Conservation (phyloP, 2,113 vertebrate species). For the Indicator maculatus region DNA sequence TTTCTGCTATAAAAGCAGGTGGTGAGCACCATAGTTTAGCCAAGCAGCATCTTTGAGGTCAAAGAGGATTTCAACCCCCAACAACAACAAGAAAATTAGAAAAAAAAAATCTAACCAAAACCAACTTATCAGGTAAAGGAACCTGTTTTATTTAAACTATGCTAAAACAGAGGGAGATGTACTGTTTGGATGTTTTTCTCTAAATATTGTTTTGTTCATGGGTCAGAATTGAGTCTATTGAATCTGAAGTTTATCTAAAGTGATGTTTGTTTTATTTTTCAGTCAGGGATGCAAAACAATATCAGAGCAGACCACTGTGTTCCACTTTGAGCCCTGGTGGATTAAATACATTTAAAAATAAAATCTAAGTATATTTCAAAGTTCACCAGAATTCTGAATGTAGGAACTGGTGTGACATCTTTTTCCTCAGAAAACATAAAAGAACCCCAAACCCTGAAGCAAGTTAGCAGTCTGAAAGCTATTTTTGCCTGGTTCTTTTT, state of each 20-base stretch:
- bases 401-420: not conserved
- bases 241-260: not conserved
- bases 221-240: not conserved
- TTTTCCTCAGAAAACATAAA: not conserved
- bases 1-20: not conserved
- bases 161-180: not conserved
- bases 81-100: not conserved
- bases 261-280: constrained; percentile 32
- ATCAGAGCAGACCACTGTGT: not conserved
- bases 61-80: not conserved
- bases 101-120: not conserved
- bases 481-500: constrained; percentile 17
- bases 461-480: not conserved
- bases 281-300: constrained; percentile 8
- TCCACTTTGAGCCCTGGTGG: not conserved
- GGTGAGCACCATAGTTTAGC: not conserved
- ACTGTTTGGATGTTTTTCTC: not conserved
- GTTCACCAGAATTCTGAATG: not conserved
- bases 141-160: not conserved
- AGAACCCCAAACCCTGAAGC: not conserved
- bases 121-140: not conserved
- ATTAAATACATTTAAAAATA: constrained; percentile 11
- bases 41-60: not conserved
- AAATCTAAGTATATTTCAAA: constrained; percentile 12
- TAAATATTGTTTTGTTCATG: not conserved